Conservation (phyloP, 53 echinoderm and acorn worm species). For the Holothuria scabra region DNA sequence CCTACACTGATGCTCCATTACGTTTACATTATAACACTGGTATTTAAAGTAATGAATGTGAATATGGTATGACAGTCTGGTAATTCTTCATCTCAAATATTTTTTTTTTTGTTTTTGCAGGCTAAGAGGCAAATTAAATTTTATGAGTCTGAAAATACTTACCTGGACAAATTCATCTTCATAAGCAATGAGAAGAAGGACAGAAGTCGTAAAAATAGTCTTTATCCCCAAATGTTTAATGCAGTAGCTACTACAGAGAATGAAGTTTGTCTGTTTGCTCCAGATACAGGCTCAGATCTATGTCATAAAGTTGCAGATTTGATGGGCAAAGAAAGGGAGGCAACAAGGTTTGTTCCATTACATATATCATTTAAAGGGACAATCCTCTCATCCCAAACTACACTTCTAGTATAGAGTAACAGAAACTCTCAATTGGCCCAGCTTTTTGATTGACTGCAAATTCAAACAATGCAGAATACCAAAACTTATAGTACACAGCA, state of each 20-base stretch:
- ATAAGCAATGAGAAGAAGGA: conserved; percentile 91
- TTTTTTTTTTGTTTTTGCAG: conserved; percentile 35
- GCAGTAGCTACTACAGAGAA: conserved; percentile 89
- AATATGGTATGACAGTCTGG: no score
- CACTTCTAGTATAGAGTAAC: no score
- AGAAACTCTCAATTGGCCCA: no score
- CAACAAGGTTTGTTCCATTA: conserved; percentile 32
- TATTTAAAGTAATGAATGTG: no score
- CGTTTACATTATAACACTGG: no score
- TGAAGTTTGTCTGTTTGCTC: conserved; percentile 89
- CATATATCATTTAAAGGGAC: no score
- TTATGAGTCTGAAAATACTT: conserved; percentile 81
- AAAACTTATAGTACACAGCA: no score
- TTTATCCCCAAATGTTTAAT: conserved; percentile 80
- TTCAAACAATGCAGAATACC: no score
- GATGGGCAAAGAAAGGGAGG: conserved; percentile 66
- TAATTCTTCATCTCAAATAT: no score
- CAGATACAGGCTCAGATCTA: conserved; percentile 75
- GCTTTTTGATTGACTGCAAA: no score
- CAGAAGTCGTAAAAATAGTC: conserved; percentile 85
- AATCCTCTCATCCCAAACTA: no score
- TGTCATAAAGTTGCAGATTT: conserved; percentile 82
- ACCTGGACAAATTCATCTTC: conserved; percentile 94
- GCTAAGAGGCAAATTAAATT: conserved; percentile 74
- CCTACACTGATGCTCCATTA: no score